Base-by-base conservation (phyloP, 2,113 vertebrate genomes). In the Theropithecus gelada region DNA sequence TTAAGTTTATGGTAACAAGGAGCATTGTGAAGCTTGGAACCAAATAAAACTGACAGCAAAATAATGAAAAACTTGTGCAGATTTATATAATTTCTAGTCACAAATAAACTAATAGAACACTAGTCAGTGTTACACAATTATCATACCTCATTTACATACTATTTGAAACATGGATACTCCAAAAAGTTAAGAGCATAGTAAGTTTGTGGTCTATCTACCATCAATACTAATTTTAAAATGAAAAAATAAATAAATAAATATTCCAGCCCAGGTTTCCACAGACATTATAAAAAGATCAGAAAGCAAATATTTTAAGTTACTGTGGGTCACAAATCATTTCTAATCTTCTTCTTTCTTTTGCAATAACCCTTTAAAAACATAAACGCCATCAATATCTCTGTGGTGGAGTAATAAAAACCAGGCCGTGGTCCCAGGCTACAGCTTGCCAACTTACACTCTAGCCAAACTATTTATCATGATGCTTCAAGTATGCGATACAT, bases 31-130 rank as follows among this genome's bases (percentile, higher is more conserved):
- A 59, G 48, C 11, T 59, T 92, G 43, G 16, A 95, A 97, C n/a
- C 76, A 95, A 75, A 66, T 55, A 97, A 88, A 93, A 93, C 25
- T 50, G 32, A 96, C 18, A 92, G 0, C 0, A 88, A 64, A 95
- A 85, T 80, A 23, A 93, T 12, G 30, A 61, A 95, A 96, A 87
- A 13, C 27, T 32, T 93, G 4, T 50, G 11, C 8, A 12, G 43
- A 30, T 48, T 94, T 43, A 84, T 17, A 27, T 8, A 78, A 82
- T 88, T 61, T 88, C 27, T 89, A 78, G 45, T 55, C 38, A 43
- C 57, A 48, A 52, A 92, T 66, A 35, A 32, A 35, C 48, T 1
- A 14, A 48, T 12, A 48, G 48, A 45, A 76, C 40, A 27, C 73
- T 68, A 6, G 57, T 6, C 52, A 81, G 55, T 88, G 23, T 84